Base-by-base conservation (phyloP, 2,888 invertebrate species). In the Girardia tigrina region DNA sequence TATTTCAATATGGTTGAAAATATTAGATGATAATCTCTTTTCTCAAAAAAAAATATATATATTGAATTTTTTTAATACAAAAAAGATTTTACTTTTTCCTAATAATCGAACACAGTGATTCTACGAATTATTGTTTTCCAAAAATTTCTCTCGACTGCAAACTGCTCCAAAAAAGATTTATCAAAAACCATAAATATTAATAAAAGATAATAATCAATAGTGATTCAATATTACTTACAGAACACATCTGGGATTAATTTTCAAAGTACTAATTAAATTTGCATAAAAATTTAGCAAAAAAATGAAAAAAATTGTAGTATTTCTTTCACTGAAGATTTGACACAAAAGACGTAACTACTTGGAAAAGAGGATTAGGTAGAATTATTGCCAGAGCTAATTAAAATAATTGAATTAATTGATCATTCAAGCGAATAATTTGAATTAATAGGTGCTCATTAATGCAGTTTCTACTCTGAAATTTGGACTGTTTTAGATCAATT, bases 271-370 rank as follows among this genome's bases (percentile, higher is more conserved):
- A 56, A 56, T 56, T 56, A 23, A 56, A 56, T 56, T 56, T 56
- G 56, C 56, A 56, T 56, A 56, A 23, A 56, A 56, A 56, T 56
- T 56, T 56, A 6, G 56, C n/a, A 56, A 56, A 56, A 12, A 16
- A 56, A 56, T 20, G 6, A 23, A 56, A 56, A 56, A 56, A 20
- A 20, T 56, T 56, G 56, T 56, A 56, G 23, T 56, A 56, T 56
- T 56, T 56, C 56, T 56, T 56, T 56, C 56, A 56, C n/a, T 56
- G 56, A 56, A 56, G 56, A 56, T 56, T 56, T 56, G 56, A 56
- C 56, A 56, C 56, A 56, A 56, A 56, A 56, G 56, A 56, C 56
- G 56, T 56, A 56, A 56, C 23, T 56, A 56, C 56, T 56, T 56
- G 56, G 56, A 56, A 56, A 56, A 56, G 56, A 56, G 56, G 56